Base-by-base conservation (phyloP, 2,113 vertebrate genomes). In the Gallinago jamesoni region DNA sequence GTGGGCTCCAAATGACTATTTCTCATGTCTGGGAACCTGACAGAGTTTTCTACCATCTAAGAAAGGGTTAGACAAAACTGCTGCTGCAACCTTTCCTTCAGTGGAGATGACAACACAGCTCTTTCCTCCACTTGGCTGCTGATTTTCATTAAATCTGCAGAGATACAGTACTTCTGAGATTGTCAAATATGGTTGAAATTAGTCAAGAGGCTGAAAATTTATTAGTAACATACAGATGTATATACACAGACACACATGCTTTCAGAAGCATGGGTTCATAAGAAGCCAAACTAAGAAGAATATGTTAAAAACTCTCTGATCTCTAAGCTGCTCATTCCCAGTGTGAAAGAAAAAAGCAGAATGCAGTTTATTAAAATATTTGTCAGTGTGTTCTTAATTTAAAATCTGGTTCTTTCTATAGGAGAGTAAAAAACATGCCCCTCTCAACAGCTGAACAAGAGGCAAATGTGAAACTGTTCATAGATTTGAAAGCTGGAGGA, bases 131-230 rank as follows among this genome's bases (percentile, higher is more conserved):
- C 43, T 89, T 90, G 83, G 55, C 63, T 87, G 66, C 33, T 4
- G 9, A 74, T 87, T 84, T 87, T 87, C 41, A 68, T 82, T 87
- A 82, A 48, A 91, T 62, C 62, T 89, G 17, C 75, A 57, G 39
- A 21, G n/a, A 82, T 53, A 45, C 30, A 31, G 33, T 78, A 70
- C 24, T 33, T 84, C 53, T 3, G 21, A 81, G 84, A 68, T 35
- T 79, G 48, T 72, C 41, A 89, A 77, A 89, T 90, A 84, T 59
- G 47, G 53, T 76, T 92, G 92, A 93, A 90, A 93, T 85, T 76
- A 95, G 53, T 56, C 48, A 90, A 68, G 85, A 77, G 45, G 21
- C 22, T 89, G 87, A 82, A 76, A 78, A 68, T 63, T 50, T 80
- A 70, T 84, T 73, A 67, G 50, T 74, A 67, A 70, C 79, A 90